phyloP scores from a whole-genome alignment of 2,797 vertebrate genomes.

The Ciconia nigra region DNA sequence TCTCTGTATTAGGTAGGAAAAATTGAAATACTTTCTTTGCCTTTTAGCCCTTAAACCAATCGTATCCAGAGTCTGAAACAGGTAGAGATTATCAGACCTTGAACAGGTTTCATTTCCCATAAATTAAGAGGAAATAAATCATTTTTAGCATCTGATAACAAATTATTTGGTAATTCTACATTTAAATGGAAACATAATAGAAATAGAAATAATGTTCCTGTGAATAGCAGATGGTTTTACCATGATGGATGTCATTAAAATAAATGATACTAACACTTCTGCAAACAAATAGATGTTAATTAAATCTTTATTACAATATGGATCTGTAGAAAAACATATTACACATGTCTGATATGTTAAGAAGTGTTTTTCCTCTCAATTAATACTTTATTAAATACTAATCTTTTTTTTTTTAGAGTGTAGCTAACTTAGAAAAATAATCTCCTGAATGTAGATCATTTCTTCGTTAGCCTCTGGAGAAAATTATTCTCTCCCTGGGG shows the following conservation, averaged over 20 bases:
- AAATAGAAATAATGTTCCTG: background rate
- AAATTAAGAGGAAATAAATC: background rate
- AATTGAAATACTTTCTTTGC: background rate
- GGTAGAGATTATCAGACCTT: background rate
- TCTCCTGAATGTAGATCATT: background rate
- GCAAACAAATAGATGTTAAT: slow-evolving; percentile 43
- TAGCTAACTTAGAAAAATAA: slow-evolving; percentile 33
- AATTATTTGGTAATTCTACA: background rate
- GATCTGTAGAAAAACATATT: background rate
- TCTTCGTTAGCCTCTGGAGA: slow-evolving; percentile 36
- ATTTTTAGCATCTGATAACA: background rate
- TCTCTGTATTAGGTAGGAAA: background rate
- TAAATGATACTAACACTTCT: background rate
- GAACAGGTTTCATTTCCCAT: background rate
- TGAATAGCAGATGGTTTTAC: slow-evolving; percentile 16
- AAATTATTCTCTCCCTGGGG: background rate
- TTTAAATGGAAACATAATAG: background rate
- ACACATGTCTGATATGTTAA: background rate
- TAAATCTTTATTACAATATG: background rate
- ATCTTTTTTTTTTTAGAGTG: background rate
- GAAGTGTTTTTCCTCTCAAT: slow-evolving; percentile 20
- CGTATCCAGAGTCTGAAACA: background rate
- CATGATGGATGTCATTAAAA: background rate
- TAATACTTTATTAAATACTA: background rate
- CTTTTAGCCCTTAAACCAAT: background rate